Evolutionary conservation across 2,888 invertebrate genomes (phyloP).

Genomic region (Machimus rusticus): DNA sequence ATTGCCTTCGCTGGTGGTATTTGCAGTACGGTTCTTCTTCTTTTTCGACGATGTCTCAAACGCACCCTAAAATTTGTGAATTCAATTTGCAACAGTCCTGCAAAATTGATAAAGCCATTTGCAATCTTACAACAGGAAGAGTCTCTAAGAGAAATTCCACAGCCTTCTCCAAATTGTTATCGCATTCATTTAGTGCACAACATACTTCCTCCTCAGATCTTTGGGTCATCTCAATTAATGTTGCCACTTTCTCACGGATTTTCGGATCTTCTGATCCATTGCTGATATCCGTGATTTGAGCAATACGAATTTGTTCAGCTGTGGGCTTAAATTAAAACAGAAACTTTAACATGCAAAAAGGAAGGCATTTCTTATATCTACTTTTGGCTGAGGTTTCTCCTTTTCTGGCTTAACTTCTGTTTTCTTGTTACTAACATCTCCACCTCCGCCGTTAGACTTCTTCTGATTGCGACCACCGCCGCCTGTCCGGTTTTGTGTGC

Average conservation of each 20-base stretch:
- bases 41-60: slow-evolving; percentile 89
- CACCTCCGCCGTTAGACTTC: slow-evolving; percentile 62
- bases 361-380: slow-evolving; percentile 47
- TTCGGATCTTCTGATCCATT: slow-evolving; percentile 69
- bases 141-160: slow-evolving; percentile 62
- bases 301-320: slow-evolving; percentile 84
- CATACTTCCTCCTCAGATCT: slow-evolving; percentile 90
- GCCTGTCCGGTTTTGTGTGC: slow-evolving; percentile 64
- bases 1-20: slow-evolving; percentile 65
- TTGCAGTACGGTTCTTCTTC: slow-evolving; percentile 80
- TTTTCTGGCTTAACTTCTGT: slow-evolving; percentile 69
- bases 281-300: slow-evolving; percentile 79
- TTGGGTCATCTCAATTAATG: slow-evolving; percentile 89
- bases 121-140: slow-evolving; percentile 58
- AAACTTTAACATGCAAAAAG: neutral
- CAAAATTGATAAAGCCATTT: neutral
- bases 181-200: slow-evolving; percentile 91
- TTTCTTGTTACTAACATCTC: slow-evolving; percentile 63
- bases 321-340: slow-evolving; percentile 69
- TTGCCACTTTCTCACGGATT: slow-evolving; percentile 75
- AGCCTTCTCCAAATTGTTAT: slow-evolving; percentile 83
- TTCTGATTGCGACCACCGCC: slow-evolving; percentile 61
- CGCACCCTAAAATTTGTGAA: slow-evolving; percentile 68
- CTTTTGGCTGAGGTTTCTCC: slow-evolving; percentile 67
- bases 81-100: neutral